Conservation (phyloP, 2,888 invertebrate species). For the Lydus trimaculatus region DNA sequence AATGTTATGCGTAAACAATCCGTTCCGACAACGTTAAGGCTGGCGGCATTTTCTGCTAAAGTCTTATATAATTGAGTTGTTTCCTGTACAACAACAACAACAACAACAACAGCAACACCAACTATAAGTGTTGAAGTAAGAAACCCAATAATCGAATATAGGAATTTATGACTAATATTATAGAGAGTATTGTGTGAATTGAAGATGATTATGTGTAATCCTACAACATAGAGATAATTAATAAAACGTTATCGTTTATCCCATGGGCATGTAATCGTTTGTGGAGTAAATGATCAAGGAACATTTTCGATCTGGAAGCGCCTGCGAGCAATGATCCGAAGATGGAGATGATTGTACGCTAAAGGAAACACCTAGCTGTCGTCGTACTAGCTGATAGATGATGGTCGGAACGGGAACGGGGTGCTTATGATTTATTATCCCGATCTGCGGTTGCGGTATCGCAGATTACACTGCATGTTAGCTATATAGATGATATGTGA, state of each 20-base stretch:
- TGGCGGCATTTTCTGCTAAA: constrained; percentile 14
- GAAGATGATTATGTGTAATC: not conserved
- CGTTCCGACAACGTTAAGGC: constrained; percentile 6
- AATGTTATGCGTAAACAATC: constrained; percentile 21
- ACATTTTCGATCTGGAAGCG: constrained; percentile 7
- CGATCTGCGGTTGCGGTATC: constrained; percentile 57
- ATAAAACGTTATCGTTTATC: constrained; percentile 10
- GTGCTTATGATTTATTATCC: constrained; percentile 59
- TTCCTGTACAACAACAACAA: not conserved
- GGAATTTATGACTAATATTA: not conserved
- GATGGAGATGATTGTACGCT: constrained; percentile 12
- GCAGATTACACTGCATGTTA: constrained; percentile 58
- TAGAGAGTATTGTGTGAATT: not conserved
- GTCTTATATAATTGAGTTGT: not conserved
- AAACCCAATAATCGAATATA: not conserved
- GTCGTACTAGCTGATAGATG: constrained; percentile 50
- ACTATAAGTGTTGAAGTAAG: too few species aligned
- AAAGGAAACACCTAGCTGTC: constrained; percentile 39
- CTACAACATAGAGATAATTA: not conserved
- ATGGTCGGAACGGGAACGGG: constrained; percentile 48
- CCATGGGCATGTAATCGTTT: constrained; percentile 16
- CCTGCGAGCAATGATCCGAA: constrained; percentile 21
- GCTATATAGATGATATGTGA: constrained; percentile 56
- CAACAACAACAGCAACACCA: not conserved
- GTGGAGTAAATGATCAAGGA: constrained; percentile 18